Evolutionary conservation across 2,888 invertebrate genomes (phyloP).

Genomic region (Eucera pruinosa): DNA sequence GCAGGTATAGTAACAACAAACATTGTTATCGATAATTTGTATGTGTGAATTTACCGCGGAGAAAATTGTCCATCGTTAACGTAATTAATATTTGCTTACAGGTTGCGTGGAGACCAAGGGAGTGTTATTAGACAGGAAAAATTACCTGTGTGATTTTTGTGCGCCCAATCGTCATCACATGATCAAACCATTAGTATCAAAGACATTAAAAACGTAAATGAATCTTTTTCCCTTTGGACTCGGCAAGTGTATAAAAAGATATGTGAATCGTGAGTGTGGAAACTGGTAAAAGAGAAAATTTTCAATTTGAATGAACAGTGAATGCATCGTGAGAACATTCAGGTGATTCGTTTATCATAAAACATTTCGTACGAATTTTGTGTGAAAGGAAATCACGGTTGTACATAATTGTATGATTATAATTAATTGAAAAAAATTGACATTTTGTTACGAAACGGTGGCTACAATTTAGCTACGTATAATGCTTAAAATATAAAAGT

Average conservation of each 20-base stretch:
- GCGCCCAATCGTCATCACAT: conserved; percentile 77
- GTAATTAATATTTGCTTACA: conserved; percentile 63
- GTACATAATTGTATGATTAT: conserved; percentile 59
- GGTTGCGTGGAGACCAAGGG: conserved; percentile 83
- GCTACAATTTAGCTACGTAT: conserved; percentile 14
- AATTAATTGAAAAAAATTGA: conserved; percentile 42
- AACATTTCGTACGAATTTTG: conserved; percentile 25
- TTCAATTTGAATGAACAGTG: conserved; percentile 40
- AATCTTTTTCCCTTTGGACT: conserved; percentile 18
- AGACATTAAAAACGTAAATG: conserved; percentile 76
- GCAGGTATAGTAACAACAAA: conserved; percentile 35
- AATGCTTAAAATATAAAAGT: conserved; percentile 35
- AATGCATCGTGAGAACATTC: conserved; percentile 26
- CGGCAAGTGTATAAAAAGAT: conserved; percentile 54
- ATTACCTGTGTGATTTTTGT: conserved; percentile 82
- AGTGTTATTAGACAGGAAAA: conserved; percentile 79
- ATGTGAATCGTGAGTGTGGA: conserved; percentile 46
- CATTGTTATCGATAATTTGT: background rate
- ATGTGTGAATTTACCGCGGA: background rate
- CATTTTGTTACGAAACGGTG: conserved; percentile 51
- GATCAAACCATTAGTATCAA: conserved; percentile 78
- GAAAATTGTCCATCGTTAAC: background rate
- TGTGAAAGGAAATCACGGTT: conserved; percentile 17
- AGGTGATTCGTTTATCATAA: conserved; percentile 13
- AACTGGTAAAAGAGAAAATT: conserved; percentile 33